Conservation (phyloP, 1,140 invertebrate genomes). For the Meloidogyne floridensis region DNA sequence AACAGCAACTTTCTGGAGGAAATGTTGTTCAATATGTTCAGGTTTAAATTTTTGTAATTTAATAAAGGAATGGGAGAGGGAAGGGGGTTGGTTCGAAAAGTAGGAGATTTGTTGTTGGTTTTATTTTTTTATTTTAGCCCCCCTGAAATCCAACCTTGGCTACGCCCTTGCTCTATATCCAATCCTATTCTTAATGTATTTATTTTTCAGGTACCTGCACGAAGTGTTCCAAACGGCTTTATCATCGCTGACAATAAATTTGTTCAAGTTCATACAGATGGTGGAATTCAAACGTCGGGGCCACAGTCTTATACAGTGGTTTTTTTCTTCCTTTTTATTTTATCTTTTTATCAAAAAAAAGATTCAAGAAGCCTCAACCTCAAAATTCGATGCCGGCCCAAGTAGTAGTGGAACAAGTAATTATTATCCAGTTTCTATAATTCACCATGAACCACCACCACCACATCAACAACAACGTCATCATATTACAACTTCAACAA, state of each 20-base stretch:
- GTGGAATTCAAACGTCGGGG: background rate
- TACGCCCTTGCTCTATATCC: too few species aligned
- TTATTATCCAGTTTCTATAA: slow-evolving; percentile 31
- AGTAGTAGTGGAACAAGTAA: background rate
- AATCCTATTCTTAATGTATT: background rate
- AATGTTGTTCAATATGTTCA: slow-evolving; percentile 34
- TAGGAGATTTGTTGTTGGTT: too few species aligned
- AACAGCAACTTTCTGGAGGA: slow-evolving; percentile 6
- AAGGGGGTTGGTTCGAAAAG: background rate
- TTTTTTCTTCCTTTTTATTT: background rate
- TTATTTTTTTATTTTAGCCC: too few species aligned
- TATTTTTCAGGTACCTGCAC: slow-evolving; percentile 17
- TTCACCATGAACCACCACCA: slow-evolving; percentile 25
- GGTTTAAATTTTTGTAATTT: background rate
- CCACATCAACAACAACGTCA: slow-evolving; percentile 9
- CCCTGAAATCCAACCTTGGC: too few species aligned
- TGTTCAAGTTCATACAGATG: slow-evolving; percentile 9
- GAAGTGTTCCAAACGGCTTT: slow-evolving; percentile 22
- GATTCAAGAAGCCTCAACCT: slow-evolving; percentile 10
- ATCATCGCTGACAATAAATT: slow-evolving; percentile 28
- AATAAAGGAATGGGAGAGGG: background rate
- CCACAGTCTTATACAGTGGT: slow-evolving; percentile 19
- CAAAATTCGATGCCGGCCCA: slow-evolving; percentile 15
- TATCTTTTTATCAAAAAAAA: background rate
- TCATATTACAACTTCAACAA: background rate